Percentiles rank a stretch among this genome's conserved stretches.
phyloP scores from a whole-genome alignment of 2,113 vertebrate genomes.

The Myrmecophaga tridactyla region DNA sequence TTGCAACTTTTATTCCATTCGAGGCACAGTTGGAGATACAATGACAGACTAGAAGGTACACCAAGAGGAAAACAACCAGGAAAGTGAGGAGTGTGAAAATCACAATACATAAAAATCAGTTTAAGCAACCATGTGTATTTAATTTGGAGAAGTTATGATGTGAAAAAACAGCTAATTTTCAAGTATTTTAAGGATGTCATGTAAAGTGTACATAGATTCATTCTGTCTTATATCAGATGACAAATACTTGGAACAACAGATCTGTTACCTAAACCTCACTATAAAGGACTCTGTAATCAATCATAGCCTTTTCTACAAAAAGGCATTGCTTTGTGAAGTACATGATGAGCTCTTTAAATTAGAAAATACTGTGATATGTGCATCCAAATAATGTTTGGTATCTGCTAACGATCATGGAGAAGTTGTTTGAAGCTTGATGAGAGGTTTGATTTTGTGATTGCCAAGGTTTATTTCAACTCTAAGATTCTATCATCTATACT shows the following conservation, averaged over 20 bases:
- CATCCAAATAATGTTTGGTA: background rate
- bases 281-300: background rate
- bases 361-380: background rate
- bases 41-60: background rate
- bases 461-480: background rate
- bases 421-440: background rate
- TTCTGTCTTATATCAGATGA: background rate
- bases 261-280: background rate
- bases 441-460: background rate
- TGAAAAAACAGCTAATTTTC: background rate
- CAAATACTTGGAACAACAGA: slow-evolving; percentile 1
- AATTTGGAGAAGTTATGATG: background rate
- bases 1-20: background rate
- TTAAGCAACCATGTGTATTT: background rate
- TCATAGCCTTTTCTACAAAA: background rate
- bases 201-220: background rate
- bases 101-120: background rate
- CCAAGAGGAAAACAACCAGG: background rate
- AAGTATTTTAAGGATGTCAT: background rate
- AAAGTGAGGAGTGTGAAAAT: background rate
- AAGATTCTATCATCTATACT: background rate
- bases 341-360: background rate
- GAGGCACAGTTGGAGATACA: background rate
- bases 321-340: background rate
- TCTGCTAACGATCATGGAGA: background rate